Conservation (phyloP, 2,797 vertebrate genomes). For the Onychomys torridus region DNA sequence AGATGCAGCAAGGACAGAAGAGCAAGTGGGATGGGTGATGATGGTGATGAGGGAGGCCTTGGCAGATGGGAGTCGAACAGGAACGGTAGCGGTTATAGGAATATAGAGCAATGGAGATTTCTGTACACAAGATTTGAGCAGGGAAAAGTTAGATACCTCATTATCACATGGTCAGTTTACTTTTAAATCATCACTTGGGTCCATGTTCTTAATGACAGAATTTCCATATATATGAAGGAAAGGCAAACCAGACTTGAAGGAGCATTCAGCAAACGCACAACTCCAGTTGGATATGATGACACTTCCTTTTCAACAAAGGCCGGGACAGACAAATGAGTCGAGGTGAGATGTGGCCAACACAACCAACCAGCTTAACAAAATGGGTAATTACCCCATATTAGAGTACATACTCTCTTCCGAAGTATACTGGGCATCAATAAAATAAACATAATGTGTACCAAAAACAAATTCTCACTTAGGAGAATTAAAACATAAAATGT, state of each 20-base stretch:
- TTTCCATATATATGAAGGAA: neutral
- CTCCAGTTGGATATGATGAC: neutral
- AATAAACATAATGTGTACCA: neutral
- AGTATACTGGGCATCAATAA: neutral
- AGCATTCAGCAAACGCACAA: neutral
- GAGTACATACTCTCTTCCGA: neutral
- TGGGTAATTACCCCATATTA: neutral
- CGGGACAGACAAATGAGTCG: neutral
- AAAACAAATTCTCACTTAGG: neutral
- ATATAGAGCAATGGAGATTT: neutral
- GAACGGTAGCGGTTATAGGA: too few species aligned
- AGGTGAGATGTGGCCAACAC: too few species aligned
- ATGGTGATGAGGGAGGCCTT: neutral
- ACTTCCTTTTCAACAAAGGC: neutral
- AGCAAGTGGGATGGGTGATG: neutral
- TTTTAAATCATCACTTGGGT: too few species aligned
- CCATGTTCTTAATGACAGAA: neutral
- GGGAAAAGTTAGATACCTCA: neutral
- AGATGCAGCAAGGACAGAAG: neutral
- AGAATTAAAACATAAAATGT: neutral
- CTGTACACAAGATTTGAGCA: neutral
- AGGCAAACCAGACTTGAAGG: neutral
- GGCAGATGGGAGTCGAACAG: neutral
- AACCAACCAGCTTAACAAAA: neutral
- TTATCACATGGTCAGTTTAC: neutral